Conservation (phyloP, 2,797 vertebrate species). For the Ctenosaura bakeri region DNA sequence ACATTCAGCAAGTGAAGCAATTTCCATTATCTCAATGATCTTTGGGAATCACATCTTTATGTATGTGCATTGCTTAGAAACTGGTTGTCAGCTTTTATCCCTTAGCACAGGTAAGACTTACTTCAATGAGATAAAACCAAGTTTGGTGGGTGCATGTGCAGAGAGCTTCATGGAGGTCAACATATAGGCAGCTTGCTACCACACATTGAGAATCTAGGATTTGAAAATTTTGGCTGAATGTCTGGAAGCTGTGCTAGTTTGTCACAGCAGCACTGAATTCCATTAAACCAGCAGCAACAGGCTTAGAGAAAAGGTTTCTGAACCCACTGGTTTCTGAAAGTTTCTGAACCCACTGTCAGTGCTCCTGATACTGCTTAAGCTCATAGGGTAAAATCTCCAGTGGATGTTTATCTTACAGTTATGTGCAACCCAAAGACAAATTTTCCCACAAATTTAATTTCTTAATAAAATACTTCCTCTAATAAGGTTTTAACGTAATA, state of each 20-base stretch:
- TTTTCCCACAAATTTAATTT: conserved; percentile 34
- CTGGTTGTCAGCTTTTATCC: neutral
- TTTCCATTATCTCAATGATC: neutral
- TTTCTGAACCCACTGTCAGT: neutral
- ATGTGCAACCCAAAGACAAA: conserved; percentile 44
- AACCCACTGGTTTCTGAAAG: neutral
- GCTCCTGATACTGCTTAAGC: conserved; percentile 35
- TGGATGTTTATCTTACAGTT: conserved; percentile 22
- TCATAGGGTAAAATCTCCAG: conserved; percentile 38
- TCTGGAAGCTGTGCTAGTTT: neutral
- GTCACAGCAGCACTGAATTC: neutral
- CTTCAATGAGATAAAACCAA: neutral
- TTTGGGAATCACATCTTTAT: neutral
- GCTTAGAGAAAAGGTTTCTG: neutral
- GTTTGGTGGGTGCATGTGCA: neutral
- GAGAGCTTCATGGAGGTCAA: neutral
- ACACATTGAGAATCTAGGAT: neutral
- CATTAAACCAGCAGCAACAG: neutral
- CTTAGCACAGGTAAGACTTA: neutral
- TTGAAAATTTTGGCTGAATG: neutral
- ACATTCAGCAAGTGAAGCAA: neutral
- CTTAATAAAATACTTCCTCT: conserved; percentile 46
- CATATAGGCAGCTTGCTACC: neutral
- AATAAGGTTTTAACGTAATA: conserved; percentile 14
- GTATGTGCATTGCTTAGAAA: neutral